Evolutionary conservation across 37 sponge, comb jelly and placozoan genomes (phyloP), one percentile per base, ranked within the genome.

Genomic region (Mnemiopsis leidyi): DNA sequence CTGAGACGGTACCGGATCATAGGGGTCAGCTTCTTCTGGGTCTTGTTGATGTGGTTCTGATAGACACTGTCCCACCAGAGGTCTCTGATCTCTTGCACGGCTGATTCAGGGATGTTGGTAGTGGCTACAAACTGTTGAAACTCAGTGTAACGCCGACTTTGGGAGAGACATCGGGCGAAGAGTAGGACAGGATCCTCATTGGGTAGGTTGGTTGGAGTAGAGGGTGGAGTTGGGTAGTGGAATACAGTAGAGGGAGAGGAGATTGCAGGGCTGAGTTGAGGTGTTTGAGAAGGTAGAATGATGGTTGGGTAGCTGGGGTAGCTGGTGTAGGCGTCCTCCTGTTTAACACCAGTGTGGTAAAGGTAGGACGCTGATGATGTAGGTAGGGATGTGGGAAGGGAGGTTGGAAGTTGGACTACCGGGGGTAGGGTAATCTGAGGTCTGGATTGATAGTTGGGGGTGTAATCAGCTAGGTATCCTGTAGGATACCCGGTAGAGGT

Each of bases 61-160:
- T 85, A 85, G 90, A 85, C 90, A 26, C 61, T 85, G 38, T 85
- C 90, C 90, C 13, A 33, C 90, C 90, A 85, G 36, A 85, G 90
- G 35, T 85, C 90, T n/a, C 90, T 13, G 13, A 85, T n/a, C 61
- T 85, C 90, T 5, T 38, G 90, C 16, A 29, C 38, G 39, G 16
- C 33, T 38, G 40, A 38, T 16, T 38, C 48, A 23, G 90, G 90
- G 90, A 85, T 39, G 61, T 35, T 39, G 40, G 40, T 85, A 61
- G 90, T 40, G 39, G 90, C 13, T 0, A 40, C 24, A 28, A 85
- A 40, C 61, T 85, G 40, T 29, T 85, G 90, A 61, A 85, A 85
- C 90, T 85, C 90, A 32, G 40, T 13, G 90, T 38, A 40, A 3
- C 90, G 40, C 28, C 26, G 29, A 39, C 26, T n/a, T 28, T 35